Conservation (phyloP, 2,113 vertebrate genomes). For the Chelonoidis abingdonii region DNA sequence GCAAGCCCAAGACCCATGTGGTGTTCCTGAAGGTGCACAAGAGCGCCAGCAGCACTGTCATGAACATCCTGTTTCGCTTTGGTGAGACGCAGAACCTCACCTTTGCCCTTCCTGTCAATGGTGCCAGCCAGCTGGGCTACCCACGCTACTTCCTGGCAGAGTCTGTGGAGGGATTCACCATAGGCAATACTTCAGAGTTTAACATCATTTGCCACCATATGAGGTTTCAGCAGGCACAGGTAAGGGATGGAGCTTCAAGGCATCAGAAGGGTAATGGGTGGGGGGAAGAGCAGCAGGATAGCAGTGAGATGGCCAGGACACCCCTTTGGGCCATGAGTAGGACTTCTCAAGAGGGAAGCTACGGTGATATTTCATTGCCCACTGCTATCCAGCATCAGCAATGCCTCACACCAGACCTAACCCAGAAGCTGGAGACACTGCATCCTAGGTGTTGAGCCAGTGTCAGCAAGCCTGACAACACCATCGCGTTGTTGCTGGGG, state of each 20-base stretch:
- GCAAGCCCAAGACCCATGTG: slow-evolving; percentile 80
- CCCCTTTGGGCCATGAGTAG: accelerated
- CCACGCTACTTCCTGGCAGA: slow-evolving; percentile 77
- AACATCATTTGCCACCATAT: slow-evolving; percentile 91
- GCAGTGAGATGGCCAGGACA: accelerated
- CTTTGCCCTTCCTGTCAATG: slow-evolving; percentile 82
- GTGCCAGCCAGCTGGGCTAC: slow-evolving; percentile 82
- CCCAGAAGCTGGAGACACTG: background rate
- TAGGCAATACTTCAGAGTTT: slow-evolving; percentile 52
- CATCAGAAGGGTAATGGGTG: accelerated
- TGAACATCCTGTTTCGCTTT: slow-evolving; percentile 88
- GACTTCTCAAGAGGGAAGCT: background rate
- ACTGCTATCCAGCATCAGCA: background rate
- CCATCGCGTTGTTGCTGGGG: accelerated
- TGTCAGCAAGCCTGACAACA: background rate
- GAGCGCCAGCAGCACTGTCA: slow-evolving; percentile 87
- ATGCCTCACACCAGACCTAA: no score
- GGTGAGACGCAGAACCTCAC: slow-evolving; percentile 84
- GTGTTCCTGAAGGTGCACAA: slow-evolving; percentile 92
- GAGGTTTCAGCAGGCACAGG: slow-evolving; percentile 84
- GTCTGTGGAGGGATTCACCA: slow-evolving; percentile 80
- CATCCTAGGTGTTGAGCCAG: background rate
- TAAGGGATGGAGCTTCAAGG: background rate
- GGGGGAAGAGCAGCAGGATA: background rate
- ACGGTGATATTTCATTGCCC: background rate